Evolutionary conservation across 2,888 invertebrate genomes (phyloP), one percentile per base, ranked within the genome.

Genomic region (Volucella inflata): DNA sequence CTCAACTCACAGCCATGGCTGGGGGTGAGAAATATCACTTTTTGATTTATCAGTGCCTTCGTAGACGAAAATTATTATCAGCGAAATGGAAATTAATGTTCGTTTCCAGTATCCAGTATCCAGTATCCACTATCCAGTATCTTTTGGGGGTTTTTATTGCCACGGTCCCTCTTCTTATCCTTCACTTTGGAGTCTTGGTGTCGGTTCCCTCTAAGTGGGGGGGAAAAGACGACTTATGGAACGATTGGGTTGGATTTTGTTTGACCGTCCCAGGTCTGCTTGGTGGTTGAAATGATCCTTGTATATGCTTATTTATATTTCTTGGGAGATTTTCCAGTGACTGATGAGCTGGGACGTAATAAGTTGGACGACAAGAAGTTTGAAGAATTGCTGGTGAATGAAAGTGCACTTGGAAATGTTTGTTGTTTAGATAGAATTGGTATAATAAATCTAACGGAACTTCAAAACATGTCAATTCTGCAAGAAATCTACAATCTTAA

Each of bases 61-160:
- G 87, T 87, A 87, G 87, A 87, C 87, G 82, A 87, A 87, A 87
- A 87, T 87, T 87, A 82, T 87, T 87, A 87, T 87, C 87, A 82
- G 87, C 81, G 85, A 81, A 81, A 81, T 85, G 85, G 85, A 85
- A 85, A 85, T 85, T 85, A 85, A 85, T 85, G 85, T 85, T 81
- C 81, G 85, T 81, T 81, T 80, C 51, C 85, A 62, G 77, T 85
- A 30, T 4, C 30, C 85, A 62, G 77, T 85, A 30, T 4, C 30
- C 30, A 30, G 30, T 30, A 30, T 30, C 30, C 30, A 30, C 30
- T 30, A 30, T 30, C 6, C 30, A 30, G 30, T 4, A 76, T 76
- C 85, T 72, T 80, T 71, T 48, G 55, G 46, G 71, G 85, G 68
- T 62, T 81, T 85, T 81, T 85, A 85, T 81, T 81, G 80, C 85